phyloP scores from a whole-genome alignment of 2,113 vertebrate species.

The Nematolebias whitei region DNA sequence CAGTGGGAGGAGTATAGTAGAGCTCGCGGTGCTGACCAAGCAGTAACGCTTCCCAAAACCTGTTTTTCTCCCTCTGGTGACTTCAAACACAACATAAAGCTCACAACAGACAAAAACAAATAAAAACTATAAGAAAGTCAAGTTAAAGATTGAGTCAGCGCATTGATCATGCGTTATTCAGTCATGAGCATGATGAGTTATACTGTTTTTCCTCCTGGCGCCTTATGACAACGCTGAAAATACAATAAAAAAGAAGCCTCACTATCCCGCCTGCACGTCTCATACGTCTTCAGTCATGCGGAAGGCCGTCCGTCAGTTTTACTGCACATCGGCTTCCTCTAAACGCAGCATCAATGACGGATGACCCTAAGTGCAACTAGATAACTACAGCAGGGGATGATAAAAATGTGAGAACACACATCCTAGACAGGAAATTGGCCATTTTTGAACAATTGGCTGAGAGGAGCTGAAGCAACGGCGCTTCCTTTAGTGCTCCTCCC shows the following conservation, averaged over 20 bases:
- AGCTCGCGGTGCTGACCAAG: too few relatives aligned
- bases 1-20: too few relatives aligned
- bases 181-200: conserved; percentile 23
- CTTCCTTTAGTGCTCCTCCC: conserved; percentile 55
- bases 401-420: conserved; percentile 77
- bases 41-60: background rate
- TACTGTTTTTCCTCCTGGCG: conserved; percentile 49
- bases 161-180: conserved; percentile 23
- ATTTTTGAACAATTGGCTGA: conserved; percentile 75
- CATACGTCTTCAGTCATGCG: conserved; percentile 76
- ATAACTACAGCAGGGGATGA: conserved; percentile 72
- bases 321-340: conserved; percentile 75
- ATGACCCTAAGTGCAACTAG: conserved; percentile 71
- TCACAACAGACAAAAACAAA: background rate
- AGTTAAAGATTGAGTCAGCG: conserved; percentile 3
- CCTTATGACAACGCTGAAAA: conserved; percentile 50
- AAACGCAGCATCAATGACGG: conserved; percentile 67
- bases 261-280: conserved; percentile 43
- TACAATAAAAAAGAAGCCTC: conserved; percentile 57
- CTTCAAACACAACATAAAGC: background rate
- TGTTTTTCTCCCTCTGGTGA: background rate
- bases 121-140: conserved; percentile 3
- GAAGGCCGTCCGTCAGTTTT: conserved; percentile 79
- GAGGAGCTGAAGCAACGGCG: conserved; percentile 57
- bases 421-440: conserved; percentile 75